Percentiles rank a stretch among this genome's conserved stretches.
phyloP scores from a whole-genome alignment of 2,797 vertebrate genomes.

The Aulostomus chinensis region DNA sequence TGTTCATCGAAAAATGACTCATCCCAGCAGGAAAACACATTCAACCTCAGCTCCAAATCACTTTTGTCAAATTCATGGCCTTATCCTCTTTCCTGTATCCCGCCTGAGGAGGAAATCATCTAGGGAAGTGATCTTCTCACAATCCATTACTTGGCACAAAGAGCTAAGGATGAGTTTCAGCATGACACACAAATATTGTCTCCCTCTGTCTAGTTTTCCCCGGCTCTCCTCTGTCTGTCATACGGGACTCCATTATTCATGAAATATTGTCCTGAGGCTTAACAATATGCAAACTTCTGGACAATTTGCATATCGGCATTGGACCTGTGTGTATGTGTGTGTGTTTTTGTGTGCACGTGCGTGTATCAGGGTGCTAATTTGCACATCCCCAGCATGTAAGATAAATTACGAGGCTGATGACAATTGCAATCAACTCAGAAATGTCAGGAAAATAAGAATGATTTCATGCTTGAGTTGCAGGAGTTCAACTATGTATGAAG shows the following conservation, averaged over 20 bases:
- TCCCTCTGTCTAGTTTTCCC: background rate
- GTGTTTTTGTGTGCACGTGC: too few relatives aligned
- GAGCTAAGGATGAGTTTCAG: conserved; percentile 18
- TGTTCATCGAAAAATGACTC: background rate
- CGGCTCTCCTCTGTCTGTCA: conserved; percentile 38
- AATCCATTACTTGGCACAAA: conserved; percentile 6
- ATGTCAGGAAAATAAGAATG: conserved; percentile 16
- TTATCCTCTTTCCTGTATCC: background rate
- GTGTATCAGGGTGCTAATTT: too few relatives aligned
- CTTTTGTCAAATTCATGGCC: background rate
- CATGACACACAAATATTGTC: conserved; percentile 16
- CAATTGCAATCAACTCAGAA: conserved; percentile 18
- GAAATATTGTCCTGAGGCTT: conserved; percentile 37
- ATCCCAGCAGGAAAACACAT: background rate
- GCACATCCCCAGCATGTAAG: background rate
- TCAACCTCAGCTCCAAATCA: background rate
- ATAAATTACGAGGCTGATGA: conserved; percentile 6
- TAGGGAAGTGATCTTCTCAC: conserved; percentile 4
- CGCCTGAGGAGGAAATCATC: background rate
- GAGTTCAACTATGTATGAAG: background rate
- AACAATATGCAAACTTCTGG: conserved; percentile 42
- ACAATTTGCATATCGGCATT: conserved; percentile 45
- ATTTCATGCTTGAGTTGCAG: conserved; percentile 8
- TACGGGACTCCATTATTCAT: conserved; percentile 60
- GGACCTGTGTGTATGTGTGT: conserved; percentile 3